Base-by-base conservation (phyloP, 1,140 invertebrate species). In the Tetranychus urticae region DNA sequence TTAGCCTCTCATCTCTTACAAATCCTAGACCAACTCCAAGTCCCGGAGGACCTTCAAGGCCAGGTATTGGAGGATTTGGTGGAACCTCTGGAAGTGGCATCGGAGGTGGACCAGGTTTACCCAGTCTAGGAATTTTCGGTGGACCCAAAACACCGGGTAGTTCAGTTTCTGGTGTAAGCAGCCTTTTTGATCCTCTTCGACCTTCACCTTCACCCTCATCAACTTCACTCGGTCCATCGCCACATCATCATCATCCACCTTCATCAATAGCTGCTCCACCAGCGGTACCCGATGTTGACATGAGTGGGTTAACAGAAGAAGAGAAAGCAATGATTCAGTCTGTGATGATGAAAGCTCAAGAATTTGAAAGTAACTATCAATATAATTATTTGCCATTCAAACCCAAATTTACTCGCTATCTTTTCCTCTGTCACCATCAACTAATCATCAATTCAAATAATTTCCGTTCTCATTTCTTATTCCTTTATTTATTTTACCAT, bases 281-380 rank as follows among this genome's bases (percentile, higher is more conserved):
- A 34, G 65, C 65, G 8, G 68, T 75, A 6, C 74, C 77, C 4
- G 77, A 77, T 59, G 72, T 79, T n/a, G 79, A 80, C 65, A 68
- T 80, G 59, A 80, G 78, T 64, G 76, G 79, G 66, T 68, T 80
- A 63, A 79, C 76, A 57, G 76, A 74, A 46, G 79, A 80, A 64
- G 79, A 80, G 67, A 71, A 77, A 58, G 72, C 73, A 47, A 72
- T 79, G 66, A 80, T 80, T 52, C 74, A 76, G 56, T 77, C 75
- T 63, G 79, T 80, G n/a, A 80, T 80, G 75, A 77, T 76, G 55
- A 75, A 78, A 66, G 79, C 79, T 37, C 76, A 78, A 67, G 72
- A 75, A 60, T 66, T 71, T 61, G 62, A 65, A 31, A 46, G 31
- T 59, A 34, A 59, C 12, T 5, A 33, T 23, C 23, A 23, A 23